phyloP scores from a whole-genome alignment of 2,797 vertebrate genomes.

The Anguilla pacifica region DNA sequence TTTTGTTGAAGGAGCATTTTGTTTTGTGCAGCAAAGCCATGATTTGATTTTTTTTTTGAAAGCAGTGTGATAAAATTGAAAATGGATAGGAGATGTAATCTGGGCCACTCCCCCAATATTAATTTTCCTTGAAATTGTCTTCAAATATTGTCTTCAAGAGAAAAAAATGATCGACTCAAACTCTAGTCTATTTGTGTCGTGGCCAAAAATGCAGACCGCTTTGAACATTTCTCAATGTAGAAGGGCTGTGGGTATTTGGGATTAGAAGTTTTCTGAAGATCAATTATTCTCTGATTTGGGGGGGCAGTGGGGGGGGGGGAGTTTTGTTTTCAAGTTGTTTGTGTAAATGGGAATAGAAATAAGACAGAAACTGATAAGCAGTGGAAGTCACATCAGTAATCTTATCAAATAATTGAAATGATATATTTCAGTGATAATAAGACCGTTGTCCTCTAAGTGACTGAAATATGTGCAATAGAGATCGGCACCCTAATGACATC shows the following conservation, averaged over 20 bases:
- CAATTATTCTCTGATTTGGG: slow-evolving; percentile 52
- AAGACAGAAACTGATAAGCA: neutral
- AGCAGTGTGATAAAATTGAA: neutral
- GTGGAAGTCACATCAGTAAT: neutral
- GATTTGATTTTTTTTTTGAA: neutral
- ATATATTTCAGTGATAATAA: neutral
- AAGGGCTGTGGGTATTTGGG: slow-evolving; percentile 43
- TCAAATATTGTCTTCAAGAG: neutral
- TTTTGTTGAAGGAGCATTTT: neutral
- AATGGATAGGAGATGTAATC: neutral
- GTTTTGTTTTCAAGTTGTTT: slow-evolving; percentile 49
- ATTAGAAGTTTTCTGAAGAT: slow-evolving; percentile 55
- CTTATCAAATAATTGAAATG: slow-evolving; percentile 57
- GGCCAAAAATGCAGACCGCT: slow-evolving; percentile 53
- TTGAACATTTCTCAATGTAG: slow-evolving; percentile 58
- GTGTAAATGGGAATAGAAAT: slow-evolving; percentile 19
- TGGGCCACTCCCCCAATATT: neutral
- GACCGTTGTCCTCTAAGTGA: slow-evolving; percentile 9
- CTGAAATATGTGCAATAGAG: slow-evolving; percentile 65
- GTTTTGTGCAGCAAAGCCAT: neutral
- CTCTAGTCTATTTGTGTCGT: neutral
- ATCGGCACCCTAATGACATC: slow-evolving; percentile 63
- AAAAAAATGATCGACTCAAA: neutral
- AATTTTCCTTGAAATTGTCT: neutral
- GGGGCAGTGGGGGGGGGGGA: slow-evolving; percentile 29